A percentile compares a stretch with the other conserved stretches of the same genome.
Conservation (phyloP, 2,797 vertebrate genomes). For the Thunnus albacares region DNA sequence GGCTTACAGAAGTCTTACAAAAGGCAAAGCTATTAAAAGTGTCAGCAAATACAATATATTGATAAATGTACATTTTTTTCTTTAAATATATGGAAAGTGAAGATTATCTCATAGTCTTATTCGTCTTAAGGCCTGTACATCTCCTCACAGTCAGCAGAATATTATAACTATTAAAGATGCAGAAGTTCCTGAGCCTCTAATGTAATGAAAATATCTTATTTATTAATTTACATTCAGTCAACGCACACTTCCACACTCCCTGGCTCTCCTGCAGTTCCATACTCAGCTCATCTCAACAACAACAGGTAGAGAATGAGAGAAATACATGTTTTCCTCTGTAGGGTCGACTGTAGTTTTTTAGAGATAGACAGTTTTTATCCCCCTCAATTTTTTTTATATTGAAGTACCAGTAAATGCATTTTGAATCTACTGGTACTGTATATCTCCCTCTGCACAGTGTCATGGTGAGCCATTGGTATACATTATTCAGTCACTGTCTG, state of each 20-base stretch:
- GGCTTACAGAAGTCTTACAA: neutral
- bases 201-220: neutral
- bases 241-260: neutral
- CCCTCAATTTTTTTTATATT: neutral
- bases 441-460: neutral
- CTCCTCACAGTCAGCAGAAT: neutral
- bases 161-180: neutral
- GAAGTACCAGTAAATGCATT: neutral
- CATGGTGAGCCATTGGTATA: neutral
- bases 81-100: no score
- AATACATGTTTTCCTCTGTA: neutral
- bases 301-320: neutral
- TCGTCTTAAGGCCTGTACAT: neutral
- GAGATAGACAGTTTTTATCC: neutral
- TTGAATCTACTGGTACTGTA: neutral
- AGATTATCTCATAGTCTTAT: no score
- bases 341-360: neutral
- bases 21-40: neutral
- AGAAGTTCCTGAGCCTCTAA: neutral
- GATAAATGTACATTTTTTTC: no score
- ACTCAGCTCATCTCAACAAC: conserved; percentile 7
- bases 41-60: neutral
- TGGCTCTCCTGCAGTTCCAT: neutral
- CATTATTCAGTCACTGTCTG: neutral
- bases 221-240: neutral